Conservation (phyloP, 2,888 invertebrate genomes). For the Branchipolynoe longqiensis region DNA sequence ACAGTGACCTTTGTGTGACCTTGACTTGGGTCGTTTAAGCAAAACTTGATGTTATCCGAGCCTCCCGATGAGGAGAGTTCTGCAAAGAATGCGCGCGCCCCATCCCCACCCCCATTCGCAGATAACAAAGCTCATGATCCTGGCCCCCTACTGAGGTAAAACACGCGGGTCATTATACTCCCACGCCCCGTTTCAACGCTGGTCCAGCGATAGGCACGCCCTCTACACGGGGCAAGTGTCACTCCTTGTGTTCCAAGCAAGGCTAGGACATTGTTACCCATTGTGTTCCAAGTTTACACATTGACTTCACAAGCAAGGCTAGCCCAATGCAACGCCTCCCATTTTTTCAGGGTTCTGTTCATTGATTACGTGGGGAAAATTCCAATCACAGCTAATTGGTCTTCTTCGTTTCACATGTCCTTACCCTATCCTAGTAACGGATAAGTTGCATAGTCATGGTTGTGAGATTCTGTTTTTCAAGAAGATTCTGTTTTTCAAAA, state of each 20-base stretch:
- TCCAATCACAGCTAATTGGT: no score
- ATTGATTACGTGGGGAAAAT: no score
- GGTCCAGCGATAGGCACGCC: not conserved
- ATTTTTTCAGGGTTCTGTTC: no score
- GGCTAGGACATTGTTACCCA: not conserved
- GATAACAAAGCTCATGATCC: not conserved
- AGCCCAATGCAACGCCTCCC: no score
- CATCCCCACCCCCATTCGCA: not conserved
- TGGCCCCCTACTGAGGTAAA: conserved; percentile 34
- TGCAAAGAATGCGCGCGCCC: no score
- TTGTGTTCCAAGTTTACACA: not conserved
- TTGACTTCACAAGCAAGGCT: no score
- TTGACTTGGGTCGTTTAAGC: conserved; percentile 21
- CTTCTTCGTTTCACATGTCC: no score
- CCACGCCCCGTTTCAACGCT: not conserved
- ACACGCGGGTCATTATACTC: not conserved
- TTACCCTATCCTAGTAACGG: no score
- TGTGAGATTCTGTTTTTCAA: no score
- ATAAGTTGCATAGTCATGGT: no score
- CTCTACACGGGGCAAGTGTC: not conserved
- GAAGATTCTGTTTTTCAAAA: no score
- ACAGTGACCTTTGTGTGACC: not conserved
- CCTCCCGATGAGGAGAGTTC: conserved; percentile 39
- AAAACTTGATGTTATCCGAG: conserved; percentile 31
- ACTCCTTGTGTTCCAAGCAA: not conserved